These are phyloP conservation scores for Pipistrellus pygmaeus DNA, from an alignment of 2,797 vertebrate genomes.

Conservation along the genomic window DNA sequence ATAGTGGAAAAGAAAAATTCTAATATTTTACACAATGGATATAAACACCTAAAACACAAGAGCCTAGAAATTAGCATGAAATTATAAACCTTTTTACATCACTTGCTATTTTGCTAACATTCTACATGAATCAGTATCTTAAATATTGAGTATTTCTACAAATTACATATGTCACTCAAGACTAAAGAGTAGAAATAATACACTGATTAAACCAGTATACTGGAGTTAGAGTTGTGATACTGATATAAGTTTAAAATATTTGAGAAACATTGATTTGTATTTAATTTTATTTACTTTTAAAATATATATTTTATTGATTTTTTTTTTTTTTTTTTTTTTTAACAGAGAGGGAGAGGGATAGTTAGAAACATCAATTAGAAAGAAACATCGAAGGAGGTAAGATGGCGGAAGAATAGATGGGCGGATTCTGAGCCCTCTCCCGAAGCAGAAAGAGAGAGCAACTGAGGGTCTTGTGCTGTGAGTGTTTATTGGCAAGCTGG, in stretches of 20 bases:
- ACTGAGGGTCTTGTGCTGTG: no score
- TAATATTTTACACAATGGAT: not conserved
- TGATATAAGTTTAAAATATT: conserved; percentile 39
- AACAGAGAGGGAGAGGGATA: no score
- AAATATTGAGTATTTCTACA: conserved; percentile 52
- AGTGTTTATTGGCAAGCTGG: no score
- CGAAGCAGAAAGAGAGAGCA: no score
- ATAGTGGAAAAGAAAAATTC: conserved; percentile 54
- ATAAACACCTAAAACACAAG: conserved; percentile 15
- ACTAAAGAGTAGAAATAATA: conserved; percentile 45
- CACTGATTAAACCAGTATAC: conserved; percentile 26
- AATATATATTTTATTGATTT: no score
- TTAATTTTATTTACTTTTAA: not conserved
- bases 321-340: no score
- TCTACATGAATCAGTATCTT: not conserved
- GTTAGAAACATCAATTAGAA: no score
- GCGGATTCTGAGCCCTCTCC: no score
- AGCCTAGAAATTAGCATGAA: conserved; percentile 40
- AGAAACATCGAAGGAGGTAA: no score
- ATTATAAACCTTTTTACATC: not conserved
- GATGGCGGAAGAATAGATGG: no score
- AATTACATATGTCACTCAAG: conserved; percentile 24
- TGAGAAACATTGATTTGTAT: conserved; percentile 35
- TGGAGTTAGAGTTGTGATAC: conserved; percentile 2
- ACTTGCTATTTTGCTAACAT: conserved; percentile 52